phyloP scores from a whole-genome alignment of 2,797 vertebrate genomes.

The Crocidura indochinensis region DNA sequence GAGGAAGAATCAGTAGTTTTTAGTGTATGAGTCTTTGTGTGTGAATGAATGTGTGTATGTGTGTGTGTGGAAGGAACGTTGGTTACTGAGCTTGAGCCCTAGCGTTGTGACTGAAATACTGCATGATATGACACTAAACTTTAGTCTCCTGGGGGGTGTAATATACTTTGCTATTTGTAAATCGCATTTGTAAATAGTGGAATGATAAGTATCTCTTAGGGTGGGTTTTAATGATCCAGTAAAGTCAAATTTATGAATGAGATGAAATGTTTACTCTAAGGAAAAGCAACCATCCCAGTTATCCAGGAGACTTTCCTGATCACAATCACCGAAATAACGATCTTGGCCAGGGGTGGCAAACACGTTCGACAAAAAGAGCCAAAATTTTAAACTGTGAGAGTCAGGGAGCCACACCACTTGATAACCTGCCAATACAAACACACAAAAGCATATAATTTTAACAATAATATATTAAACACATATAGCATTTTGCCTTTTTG shows the following conservation, averaged over 20 bases:
- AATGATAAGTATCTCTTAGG: not conserved
- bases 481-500: too few relatives aligned
- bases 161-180: not conserved
- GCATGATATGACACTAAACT: not conserved
- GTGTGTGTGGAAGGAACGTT: too few relatives aligned
- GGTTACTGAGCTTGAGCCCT: not conserved
- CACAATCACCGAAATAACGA: not conserved
- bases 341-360: too few relatives aligned
- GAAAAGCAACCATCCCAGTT: not conserved
- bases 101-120: not conserved
- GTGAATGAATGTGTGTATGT: too few relatives aligned
- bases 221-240: not conserved
- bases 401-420: too few relatives aligned
- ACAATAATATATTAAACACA: too few relatives aligned
- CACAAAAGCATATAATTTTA: too few relatives aligned
- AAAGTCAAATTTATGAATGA: conserved; percentile 6
- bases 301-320: not conserved
- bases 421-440: too few relatives aligned
- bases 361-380: too few relatives aligned
- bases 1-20: not conserved
- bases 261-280: not conserved
- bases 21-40: not conserved
- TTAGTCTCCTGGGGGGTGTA: not conserved
- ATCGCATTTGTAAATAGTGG: not conserved
- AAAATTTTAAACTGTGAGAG: too few relatives aligned